Evolutionary conservation across 1,140 invertebrate species (phyloP).

Genomic region (Piezodorus guildinii): DNA sequence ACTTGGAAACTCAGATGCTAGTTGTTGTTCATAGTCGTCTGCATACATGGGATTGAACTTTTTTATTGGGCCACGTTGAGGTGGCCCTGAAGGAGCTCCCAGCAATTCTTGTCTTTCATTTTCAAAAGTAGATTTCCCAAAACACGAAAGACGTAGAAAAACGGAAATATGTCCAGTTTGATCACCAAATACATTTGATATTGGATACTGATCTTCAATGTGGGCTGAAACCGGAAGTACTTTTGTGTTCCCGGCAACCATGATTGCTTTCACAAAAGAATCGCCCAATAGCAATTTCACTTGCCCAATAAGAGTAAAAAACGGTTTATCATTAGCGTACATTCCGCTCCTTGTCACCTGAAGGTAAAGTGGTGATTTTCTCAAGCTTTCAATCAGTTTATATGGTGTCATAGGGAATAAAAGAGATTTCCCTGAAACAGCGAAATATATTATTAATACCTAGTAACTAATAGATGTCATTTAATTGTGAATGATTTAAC

Average conservation of each 20-base stretch:
- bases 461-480: too few species aligned
- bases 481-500: background rate
- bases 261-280: conserved; percentile 4
- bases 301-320: background rate
- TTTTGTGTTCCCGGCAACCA: background rate
- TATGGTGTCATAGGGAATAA: conserved; percentile 15
- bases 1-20: background rate
- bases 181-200: conserved; percentile 14
- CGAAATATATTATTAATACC: background rate
- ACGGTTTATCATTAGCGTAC: background rate
- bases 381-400: conserved; percentile 1
- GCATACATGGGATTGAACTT: background rate
- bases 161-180: conserved; percentile 2
- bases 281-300: background rate
- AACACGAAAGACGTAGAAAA: conserved; percentile 19
- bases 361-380: conserved; percentile 15
- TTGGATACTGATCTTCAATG: conserved; percentile 5
- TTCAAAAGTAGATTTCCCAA: conserved; percentile 9
- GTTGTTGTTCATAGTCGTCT: background rate
- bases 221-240: conserved; percentile 13
- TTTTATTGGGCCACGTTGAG: background rate
- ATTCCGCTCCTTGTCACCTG: background rate
- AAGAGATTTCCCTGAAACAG: conserved; percentile 19
- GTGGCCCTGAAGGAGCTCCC: background rate
- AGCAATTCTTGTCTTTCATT: background rate